These are phyloP conservation scores for Mungos mungo DNA, from an alignment of 2,113 vertebrate genomes.

Conservation along the genomic window DNA sequence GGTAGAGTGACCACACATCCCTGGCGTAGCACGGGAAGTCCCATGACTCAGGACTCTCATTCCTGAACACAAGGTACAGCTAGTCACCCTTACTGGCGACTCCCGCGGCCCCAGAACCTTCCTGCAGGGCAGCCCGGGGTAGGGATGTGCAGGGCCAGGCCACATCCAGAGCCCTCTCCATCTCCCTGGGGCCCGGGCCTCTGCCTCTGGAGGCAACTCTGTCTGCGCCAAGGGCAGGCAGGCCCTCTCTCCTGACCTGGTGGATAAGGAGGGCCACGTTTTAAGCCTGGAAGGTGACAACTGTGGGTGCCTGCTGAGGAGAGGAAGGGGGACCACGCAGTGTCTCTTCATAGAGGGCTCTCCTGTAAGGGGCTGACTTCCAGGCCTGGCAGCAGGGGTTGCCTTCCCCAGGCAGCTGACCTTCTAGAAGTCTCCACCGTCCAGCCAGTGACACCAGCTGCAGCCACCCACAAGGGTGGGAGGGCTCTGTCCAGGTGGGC, in stretches of 20 bases:
- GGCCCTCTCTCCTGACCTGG: not conserved
- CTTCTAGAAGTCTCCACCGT: not conserved
- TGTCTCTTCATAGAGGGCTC: not conserved
- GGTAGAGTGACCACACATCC: not conserved
- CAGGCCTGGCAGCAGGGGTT: no score
- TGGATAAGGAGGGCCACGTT: not conserved
- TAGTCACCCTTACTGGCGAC: accelerated
- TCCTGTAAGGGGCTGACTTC: not conserved
- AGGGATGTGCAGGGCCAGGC: not conserved
- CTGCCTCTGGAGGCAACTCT: not conserved
- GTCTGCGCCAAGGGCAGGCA: not conserved
- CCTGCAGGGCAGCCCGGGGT: not conserved
- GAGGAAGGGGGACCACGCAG: not conserved
- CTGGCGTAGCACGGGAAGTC: not conserved
- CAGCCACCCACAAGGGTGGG: no score
- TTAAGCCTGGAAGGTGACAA: not conserved
- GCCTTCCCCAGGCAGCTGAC: not conserved
- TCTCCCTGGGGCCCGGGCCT: no score
- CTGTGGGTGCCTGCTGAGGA: not conserved
- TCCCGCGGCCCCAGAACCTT: not conserved
- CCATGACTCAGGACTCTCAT: not conserved
- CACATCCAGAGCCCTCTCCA: not conserved
- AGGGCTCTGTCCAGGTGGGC: not conserved
- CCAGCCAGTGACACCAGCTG: not conserved
- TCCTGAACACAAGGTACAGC: not conserved